Evolutionary conservation across 2,113 vertebrate species (phyloP), one percentile per base, ranked within the genome.

Genomic region (Barbus barbus): DNA sequence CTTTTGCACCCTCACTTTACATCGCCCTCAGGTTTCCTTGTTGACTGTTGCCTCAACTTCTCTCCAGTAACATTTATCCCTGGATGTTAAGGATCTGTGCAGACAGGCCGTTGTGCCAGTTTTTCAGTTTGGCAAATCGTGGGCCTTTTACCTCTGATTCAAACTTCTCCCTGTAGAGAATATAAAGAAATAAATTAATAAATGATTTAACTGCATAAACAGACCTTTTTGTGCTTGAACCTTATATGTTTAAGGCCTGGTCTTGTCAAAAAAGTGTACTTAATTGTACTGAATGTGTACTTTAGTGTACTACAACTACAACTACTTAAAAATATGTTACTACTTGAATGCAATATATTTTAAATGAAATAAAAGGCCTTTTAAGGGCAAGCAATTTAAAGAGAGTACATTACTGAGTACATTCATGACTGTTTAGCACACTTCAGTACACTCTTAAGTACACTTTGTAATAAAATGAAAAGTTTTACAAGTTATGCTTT

Each of bases 101-200:
- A 8, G 97, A 99, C 58, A 99, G 96, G 92, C 97, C 98, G 5
- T 98, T 94, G 93, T 99, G 98, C 98, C 98, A 99, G 91, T 97
- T 99, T 95, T 96, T 97, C 96, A 99, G 96, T 95, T 99, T 99
- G 94, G 97, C 96, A 93, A 99, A 98, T 92, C 97, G 97, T 90
- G 98, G 97, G 90, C 98, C 97, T 94, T 96, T 98, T 94, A 97
- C 94, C 95, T 99, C 97, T 69, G 96, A 97, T 95, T 99, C 97
- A 95, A 99, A 99, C 95, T 91, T 98, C 92, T 99, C 97, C 95
- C 98, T 99, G 95, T 92, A 90, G 87, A 61, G 90, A 12, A 44
- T 81, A 41, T 9, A 83, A 24, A 3, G 6, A 38, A 38, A 38
- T 38, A 7, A 38, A 38, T 38, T 36, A 11, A 16, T 53, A 56